Evolutionary conservation across 2,797 vertebrate species (phyloP), one percentile per base, ranked within the genome.

Genomic region (Amphiprion clarkii): DNA sequence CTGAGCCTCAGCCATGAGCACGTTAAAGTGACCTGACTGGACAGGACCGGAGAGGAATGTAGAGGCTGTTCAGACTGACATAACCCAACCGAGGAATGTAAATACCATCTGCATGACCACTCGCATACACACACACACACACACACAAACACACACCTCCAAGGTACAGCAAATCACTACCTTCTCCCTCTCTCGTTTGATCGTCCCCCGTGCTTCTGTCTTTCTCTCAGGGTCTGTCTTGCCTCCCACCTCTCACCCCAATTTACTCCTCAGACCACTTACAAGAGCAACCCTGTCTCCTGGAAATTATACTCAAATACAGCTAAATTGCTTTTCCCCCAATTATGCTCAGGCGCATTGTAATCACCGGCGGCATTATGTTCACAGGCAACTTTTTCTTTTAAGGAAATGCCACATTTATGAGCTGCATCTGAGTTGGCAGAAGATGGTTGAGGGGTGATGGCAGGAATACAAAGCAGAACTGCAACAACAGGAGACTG

Each of bases 31-130:
- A 84, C 86, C 77, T 90, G 91, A 90, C 74, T 78, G 77, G 80
- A 87, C 84, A 88, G 79, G 76, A 91, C 85, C 67, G 39, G 68
- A 86, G 84, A 85, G 78, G 86, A 92, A 91, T 88, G 74, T 64
- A 61, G 77, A 78, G 73, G 71, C 69, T 83, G 67, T 72, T 88
- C 63, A 84, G 69, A 77, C 86, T 83, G 87, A 90, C 82, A 90
- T 76, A 91, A 90, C 78, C 83, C 78, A 78, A 48, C 21, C 2
- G 49, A 83, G 78, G 84, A 91, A 91, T 89, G 82, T 89, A 89
- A 87, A 92, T 87, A 83, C 81, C 90, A 92, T 87, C 77, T 89
- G 81, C 79, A 91, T 85, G 87, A 87, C 78, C 84, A 48, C 74
- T 73, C 5, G 11, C 23, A 49, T 3, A 12, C 29, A 56, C 31